phyloP scores from a whole-genome alignment of 1,140 invertebrate genomes.

The Tribolium castaneum region DNA sequence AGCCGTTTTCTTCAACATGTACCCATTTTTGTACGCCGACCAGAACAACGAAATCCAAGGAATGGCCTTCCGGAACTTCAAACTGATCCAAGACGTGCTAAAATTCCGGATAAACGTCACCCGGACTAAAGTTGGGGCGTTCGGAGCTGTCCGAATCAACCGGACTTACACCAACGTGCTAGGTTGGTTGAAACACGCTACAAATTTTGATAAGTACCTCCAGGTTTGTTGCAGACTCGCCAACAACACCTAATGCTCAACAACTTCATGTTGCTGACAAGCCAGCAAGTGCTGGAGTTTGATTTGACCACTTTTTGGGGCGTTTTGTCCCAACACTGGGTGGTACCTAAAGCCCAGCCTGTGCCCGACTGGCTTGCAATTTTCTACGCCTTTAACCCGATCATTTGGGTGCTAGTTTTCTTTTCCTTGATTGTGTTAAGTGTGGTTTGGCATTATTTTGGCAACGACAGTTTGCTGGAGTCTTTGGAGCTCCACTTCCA shows the following conservation, averaged over 20 bases:
- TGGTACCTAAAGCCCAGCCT: not conserved
- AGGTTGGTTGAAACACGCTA: not conserved
- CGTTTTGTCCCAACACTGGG: not conserved
- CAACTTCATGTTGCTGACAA: not conserved
- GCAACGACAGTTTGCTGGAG: not conserved
- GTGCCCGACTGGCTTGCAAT: not conserved
- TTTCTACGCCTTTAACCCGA: not conserved
- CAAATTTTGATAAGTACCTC: too few species aligned
- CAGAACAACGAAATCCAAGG: not conserved
- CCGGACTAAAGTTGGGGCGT: not conserved
- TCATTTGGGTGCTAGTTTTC: not conserved
- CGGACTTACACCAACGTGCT: not conserved
- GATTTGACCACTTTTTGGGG: not conserved
- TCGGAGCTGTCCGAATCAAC: not conserved
- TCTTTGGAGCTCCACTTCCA: not conserved
- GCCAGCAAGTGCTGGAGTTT: not conserved
- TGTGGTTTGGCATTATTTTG: not conserved
- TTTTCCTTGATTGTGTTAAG: not conserved
- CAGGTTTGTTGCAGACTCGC: conserved; percentile 1
- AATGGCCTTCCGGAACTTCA: not conserved
- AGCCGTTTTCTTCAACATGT: not conserved
- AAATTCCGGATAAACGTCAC: not conserved
- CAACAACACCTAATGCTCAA: not conserved
- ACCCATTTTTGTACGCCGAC: not conserved
- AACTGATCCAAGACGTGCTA: not conserved